A percentile compares a stretch with the other conserved stretches of the same genome.
Evolutionary conservation across 1,140 invertebrate genomes (phyloP).

Genomic region (Trichonephila inaurata): DNA sequence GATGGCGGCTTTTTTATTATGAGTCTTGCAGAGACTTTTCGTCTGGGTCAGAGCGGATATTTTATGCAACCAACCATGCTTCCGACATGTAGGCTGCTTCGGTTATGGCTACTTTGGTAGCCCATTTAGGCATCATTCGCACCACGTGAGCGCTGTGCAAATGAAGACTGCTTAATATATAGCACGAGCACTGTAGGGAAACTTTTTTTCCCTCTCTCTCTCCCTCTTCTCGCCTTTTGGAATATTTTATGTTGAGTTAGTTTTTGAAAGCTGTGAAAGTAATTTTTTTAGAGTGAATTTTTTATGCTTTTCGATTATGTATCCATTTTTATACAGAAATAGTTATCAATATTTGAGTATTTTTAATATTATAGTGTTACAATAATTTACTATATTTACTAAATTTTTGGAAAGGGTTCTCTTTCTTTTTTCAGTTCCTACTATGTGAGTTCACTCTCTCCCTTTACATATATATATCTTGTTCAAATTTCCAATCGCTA

Average conservation of each 20-base stretch:
- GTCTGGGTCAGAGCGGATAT: conserved; percentile 20
- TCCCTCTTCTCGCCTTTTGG: background rate
- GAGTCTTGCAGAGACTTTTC: background rate
- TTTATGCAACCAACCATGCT: conserved; percentile 37
- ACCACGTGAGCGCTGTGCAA: background rate
- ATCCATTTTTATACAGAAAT: no score
- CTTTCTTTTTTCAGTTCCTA: no score
- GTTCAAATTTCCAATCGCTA: no score
- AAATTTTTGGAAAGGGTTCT: no score
- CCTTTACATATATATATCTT: no score
- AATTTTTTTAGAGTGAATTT: background rate
- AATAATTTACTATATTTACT: no score
- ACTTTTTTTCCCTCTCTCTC: background rate
- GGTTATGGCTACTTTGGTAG: conserved; percentile 26
- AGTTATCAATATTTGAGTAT: no score
- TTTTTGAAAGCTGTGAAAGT: background rate
- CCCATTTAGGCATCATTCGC: conserved; percentile 18
- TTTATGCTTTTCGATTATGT: no score
- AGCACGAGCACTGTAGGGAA: no score
- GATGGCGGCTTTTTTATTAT: background rate
- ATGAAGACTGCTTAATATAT: background rate
- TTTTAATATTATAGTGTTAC: no score
- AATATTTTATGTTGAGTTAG: background rate
- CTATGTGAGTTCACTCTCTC: no score
- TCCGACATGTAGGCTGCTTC: background rate